phyloP scores from a whole-genome alignment of 1,140 invertebrate species.

The Mactra quadrangularis region DNA sequence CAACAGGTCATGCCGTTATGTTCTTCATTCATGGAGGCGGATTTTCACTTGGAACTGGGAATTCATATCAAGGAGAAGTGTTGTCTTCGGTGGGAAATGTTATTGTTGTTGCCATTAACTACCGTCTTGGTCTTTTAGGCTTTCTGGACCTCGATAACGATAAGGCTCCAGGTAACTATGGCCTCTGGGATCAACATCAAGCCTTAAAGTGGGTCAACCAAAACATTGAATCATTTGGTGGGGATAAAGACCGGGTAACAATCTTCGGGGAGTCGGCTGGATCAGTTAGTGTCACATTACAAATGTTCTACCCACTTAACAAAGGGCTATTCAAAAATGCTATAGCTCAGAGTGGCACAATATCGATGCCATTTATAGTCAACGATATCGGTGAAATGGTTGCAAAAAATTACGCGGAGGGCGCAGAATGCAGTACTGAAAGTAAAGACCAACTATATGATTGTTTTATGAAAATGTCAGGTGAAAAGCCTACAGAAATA shows the following conservation, averaged over 20 bases:
- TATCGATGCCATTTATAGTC: neutral
- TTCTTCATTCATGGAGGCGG: constrained; percentile 72
- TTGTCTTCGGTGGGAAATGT: constrained; percentile 81
- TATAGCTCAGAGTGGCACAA: constrained; percentile 65
- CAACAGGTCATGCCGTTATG: constrained; percentile 54
- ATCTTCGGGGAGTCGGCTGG: constrained; percentile 73
- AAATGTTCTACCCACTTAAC: constrained; percentile 51
- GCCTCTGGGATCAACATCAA: constrained; percentile 56
- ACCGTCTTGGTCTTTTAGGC: constrained; percentile 83
- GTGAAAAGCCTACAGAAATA: constrained; percentile 2
- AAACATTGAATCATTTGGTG: constrained; percentile 75
- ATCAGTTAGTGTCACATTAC: constrained; percentile 26
- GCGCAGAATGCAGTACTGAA: neutral
- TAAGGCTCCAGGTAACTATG: constrained; percentile 72
- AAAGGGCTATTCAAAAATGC: constrained; percentile 77
- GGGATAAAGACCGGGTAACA: constrained; percentile 70
- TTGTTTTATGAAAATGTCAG: neutral
- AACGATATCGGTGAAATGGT: neutral
- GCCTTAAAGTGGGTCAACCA: constrained; percentile 84
- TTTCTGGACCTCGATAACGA: constrained; percentile 86
- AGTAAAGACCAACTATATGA: neutral
- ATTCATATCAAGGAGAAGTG: constrained; percentile 71
- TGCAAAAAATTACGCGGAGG: constrained; percentile 9
- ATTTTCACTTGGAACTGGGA: constrained; percentile 68
- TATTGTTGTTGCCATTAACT: constrained; percentile 85